A percentile compares a stretch with the other conserved stretches of the same genome.
phyloP scores from a whole-genome alignment of 2,797 vertebrate species.

The Synanceia verrucosa region DNA sequence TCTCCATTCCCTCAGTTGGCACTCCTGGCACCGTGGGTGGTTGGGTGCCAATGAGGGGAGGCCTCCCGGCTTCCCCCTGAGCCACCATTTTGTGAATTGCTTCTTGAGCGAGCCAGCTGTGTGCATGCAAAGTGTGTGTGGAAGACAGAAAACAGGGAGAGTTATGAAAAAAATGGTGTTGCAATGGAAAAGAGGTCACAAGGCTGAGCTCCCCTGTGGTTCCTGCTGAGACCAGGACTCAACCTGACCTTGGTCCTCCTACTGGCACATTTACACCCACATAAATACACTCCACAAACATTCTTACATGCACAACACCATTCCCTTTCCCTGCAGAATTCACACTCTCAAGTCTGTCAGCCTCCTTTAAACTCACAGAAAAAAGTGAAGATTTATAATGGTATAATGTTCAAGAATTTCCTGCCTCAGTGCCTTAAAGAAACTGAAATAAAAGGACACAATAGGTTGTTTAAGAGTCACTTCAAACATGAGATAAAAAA shows the following conservation, averaged over 20 bases:
- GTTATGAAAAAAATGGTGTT: conserved; percentile 49
- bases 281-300: conserved; percentile 27
- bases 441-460: conserved; percentile 24
- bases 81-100: conserved; percentile 54
- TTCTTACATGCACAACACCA: conserved; percentile 8
- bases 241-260: conserved; percentile 48
- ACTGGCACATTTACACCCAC: conserved; percentile 29
- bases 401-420: not conserved
- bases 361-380: not conserved
- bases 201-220: conserved; percentile 53
- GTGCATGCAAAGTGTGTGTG: conserved; percentile 13
- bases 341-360: no score
- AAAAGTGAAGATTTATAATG: no score
- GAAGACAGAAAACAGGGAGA: conserved; percentile 2
- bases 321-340: not conserved
- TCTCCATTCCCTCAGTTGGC: conserved; percentile 58
- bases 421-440: not conserved
- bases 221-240: conserved; percentile 52
- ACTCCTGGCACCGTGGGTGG: conserved; percentile 62
- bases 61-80: conserved; percentile 48
- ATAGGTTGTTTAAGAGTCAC: conserved; percentile 37
- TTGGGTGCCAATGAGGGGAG: conserved; percentile 56
- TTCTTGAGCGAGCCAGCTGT: conserved; percentile 43
- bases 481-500: conserved; percentile 53
- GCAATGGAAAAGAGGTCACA: conserved; percentile 58